Base-by-base conservation (phyloP, 2,888 invertebrate species). In the Cybosia mesomella region DNA sequence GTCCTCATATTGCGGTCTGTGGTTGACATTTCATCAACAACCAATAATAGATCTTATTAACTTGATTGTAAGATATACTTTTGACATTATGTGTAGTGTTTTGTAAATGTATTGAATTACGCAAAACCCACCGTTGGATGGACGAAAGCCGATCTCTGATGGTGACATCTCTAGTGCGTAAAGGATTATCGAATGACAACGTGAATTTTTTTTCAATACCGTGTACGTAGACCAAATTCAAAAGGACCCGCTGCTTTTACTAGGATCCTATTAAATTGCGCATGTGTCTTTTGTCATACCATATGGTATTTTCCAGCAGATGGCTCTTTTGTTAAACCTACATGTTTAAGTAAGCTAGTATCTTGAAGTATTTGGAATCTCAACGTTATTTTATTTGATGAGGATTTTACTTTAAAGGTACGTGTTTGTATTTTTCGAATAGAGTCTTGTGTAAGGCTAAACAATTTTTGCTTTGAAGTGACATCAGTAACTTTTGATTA, bases 101-200 rank as follows among this genome's bases (percentile, higher is more conserved):
- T 82, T 85, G 83, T 85, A 89, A 87, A 87, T 89, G 92, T 94
- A 94, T 95, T 91, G 89, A 90, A 90, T 95, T 95, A 95, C 94
- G 94, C 93, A 94, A 94, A n/a, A 93, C 92, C 87, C 87, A 93
- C 92, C 90, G 91, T 92, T 92, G 91, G 85, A 87, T 91, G 88
- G 90, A 87, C 86, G 94, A 94, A 95, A 95, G 92, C 90, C 93
- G 94, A 95, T 94, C 92, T 93, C 89, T 90, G 88, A 84, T 88
- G 85, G 91, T 95, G 95, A 95, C 95, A 95, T 95, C 92, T 92
- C 91, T 85, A 86, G 91, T 90, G 89, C 87, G 91, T 92, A 94
- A 95, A 95, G 95, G 95, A 93, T 95, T 95, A 95, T 95, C 93
- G 89, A 91, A 94, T 94, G 93, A 94, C 94, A 93, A 91, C 91